Percentiles rank a stretch among this genome's conserved stretches.
Evolutionary conservation across 2,888 invertebrate genomes (phyloP).

Genomic region (Clistopyga incitator): DNA sequence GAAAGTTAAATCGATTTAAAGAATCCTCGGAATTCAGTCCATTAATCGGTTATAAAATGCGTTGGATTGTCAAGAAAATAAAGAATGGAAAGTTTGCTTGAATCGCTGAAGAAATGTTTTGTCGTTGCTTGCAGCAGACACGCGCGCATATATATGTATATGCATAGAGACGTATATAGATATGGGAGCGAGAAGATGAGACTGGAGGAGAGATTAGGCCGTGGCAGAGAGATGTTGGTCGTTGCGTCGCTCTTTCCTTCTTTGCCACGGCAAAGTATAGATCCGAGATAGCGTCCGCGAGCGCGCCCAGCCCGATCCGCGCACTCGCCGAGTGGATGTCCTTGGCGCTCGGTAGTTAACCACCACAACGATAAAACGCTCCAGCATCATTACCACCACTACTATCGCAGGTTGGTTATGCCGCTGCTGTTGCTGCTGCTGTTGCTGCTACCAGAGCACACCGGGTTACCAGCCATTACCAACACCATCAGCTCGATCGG

Average conservation of each 20-base stretch:
- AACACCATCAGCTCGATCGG: constrained; percentile 65
- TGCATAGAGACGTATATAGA: too few relatives aligned
- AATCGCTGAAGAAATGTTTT: constrained; percentile 6
- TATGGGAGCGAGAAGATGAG: constrained; percentile 29
- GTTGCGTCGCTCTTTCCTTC: constrained; percentile 45
- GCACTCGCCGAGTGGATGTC: constrained; percentile 75
- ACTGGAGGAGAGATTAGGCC: constrained; percentile 55
- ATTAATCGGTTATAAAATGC: too few relatives aligned
- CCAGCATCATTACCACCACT: constrained; percentile 71
- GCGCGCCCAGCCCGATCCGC: constrained; percentile 54
- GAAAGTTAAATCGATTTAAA: too few relatives aligned
- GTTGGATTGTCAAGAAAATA: too few relatives aligned
- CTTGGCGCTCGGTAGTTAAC: constrained; percentile 79
- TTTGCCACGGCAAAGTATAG: constrained; percentile 57
- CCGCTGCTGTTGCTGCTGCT: not conserved
- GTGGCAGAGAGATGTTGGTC: constrained; percentile 49
- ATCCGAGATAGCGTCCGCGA: constrained; percentile 70
- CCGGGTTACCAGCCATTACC: constrained; percentile 70
- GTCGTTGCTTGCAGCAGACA: not conserved
- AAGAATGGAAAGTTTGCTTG: too few relatives aligned
- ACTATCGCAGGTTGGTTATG: constrained; percentile 24
- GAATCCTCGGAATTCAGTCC: too few relatives aligned
- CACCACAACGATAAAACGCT: constrained; percentile 71
- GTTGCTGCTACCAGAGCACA: constrained; percentile 16
- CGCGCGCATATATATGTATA: not conserved